Base-by-base conservation (phyloP, 2,797 vertebrate species). In the Darevskia mixta region DNA sequence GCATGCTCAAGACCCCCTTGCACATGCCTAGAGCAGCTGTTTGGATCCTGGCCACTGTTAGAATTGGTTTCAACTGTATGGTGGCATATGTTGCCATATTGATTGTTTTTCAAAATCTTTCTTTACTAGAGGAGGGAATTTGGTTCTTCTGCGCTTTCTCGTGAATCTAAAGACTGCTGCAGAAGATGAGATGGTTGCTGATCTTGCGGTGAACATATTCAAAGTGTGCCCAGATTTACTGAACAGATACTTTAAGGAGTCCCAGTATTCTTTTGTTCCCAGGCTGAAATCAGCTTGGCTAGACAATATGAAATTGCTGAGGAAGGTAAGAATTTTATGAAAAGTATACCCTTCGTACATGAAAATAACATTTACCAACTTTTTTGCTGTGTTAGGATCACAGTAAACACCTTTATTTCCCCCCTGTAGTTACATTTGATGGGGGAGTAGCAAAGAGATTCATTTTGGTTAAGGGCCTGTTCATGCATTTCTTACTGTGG, bases 61-160 rank as follows among this genome's bases (percentile, higher is more conserved):
- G 49, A 49, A 49, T 83, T 66, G 18, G 10, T 9, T 45, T 58
- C 72, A 11, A 55, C 23, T 38, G 27, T 67, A 73, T 76, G 8
- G 32, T 55, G 23, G 9, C 25, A 58, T 5, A 64, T 45, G 8
- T 9, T 45, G 11, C n/a, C 6, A 15, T 64, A 73, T 27, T 64
- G 3, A 49, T 91, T 90, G 75, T 73, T 86, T 79, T 8, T 67
- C 27, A 41, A 77, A 49, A 0, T 49, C n/a, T 78, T 0, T 87
- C n/a, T 88, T 90, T 17, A 58, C 79, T 83, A 97, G 97, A 91
- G 96, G 96, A 38, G 99, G 99, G 82, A 99, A 99, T 95, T 95
- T 99, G 45, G 97, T 99, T 1, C 97, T 99, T 86, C 95, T 99
- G 81, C 98, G 98, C 93, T 99, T 99, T 95, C 90, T 99, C 83